Evolutionary conservation across 2,797 vertebrate species (phyloP).

Genomic region (Poeciliopsis gracilis): DNA sequence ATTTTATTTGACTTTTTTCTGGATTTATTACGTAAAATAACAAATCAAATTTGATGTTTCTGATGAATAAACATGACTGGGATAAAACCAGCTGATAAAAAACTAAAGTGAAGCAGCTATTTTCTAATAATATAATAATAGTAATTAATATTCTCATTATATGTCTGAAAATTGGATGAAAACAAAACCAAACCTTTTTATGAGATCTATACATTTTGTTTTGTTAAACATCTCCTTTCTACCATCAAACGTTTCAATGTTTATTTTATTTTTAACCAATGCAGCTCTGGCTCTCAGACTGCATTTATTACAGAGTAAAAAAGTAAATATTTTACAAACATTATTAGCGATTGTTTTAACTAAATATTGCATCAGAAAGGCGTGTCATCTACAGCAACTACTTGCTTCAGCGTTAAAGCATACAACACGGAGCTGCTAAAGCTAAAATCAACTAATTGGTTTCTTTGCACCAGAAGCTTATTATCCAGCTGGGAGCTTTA

Average conservation of each 20-base stretch:
- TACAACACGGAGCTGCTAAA: neutral
- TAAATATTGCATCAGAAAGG: neutral
- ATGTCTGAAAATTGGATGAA: neutral
- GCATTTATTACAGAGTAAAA: neutral
- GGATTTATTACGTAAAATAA: neutral
- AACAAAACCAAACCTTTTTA: neutral
- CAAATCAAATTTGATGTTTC: neutral
- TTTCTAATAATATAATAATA: neutral
- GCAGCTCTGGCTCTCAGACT: neutral
- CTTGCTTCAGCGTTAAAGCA: neutral
- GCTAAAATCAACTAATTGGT: neutral
- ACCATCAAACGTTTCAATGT: neutral
- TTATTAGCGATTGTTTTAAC: neutral
- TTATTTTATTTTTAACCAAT: neutral
- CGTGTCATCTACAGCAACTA: neutral
- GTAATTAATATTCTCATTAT: neutral
- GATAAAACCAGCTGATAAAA: neutral
- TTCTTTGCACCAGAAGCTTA: neutral
- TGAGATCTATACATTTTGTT: neutral
- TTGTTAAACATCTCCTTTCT: neutral
- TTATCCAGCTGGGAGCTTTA: neutral
- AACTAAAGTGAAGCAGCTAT: neutral
- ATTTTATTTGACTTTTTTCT: neutral
- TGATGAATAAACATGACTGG: neutral
- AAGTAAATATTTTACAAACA: neutral